phyloP scores from a whole-genome alignment of 2,113 vertebrate genomes.

The Cyprichromis sp. region DNA sequence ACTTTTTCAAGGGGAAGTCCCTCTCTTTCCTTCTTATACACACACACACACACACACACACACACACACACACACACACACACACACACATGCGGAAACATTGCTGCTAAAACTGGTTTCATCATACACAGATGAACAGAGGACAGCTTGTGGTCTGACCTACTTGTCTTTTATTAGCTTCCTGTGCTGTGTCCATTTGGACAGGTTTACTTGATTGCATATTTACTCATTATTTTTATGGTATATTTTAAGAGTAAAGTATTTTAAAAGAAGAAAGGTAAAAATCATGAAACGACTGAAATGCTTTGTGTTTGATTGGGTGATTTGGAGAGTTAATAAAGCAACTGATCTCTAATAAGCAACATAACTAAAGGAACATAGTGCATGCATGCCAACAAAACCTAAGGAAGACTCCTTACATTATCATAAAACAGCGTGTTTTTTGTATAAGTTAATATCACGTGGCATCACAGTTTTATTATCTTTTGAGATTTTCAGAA shows the following conservation, averaged over 20 bases:
- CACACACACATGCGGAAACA: not conserved
- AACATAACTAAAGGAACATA: not conserved
- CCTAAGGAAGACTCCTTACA: not conserved
- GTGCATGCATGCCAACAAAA: not conserved
- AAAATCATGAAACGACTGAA: not conserved
- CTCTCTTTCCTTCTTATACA: not conserved
- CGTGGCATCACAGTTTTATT: not conserved
- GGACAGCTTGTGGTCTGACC: not conserved
- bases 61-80: not conserved
- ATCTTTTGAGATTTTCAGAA: not conserved
- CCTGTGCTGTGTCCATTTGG: not conserved
- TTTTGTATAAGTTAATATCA: not conserved
- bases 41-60: not conserved
- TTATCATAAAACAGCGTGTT: not conserved
- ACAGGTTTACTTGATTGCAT: not conserved
- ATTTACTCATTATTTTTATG: not conserved
- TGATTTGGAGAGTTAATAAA: not conserved
- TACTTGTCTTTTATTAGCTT: not conserved
- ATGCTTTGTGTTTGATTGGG: not conserved
- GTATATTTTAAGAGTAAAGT: not conserved
- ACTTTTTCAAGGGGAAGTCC: not conserved
- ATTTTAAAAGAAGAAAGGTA: not conserved
- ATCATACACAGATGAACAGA: not conserved
- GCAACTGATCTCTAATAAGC: not conserved
- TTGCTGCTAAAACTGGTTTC: not conserved